Evolutionary conservation across 2,113 vertebrate genomes (phyloP), one percentile per base, ranked within the genome.

Genomic region (Nycticryphes semicollaris): DNA sequence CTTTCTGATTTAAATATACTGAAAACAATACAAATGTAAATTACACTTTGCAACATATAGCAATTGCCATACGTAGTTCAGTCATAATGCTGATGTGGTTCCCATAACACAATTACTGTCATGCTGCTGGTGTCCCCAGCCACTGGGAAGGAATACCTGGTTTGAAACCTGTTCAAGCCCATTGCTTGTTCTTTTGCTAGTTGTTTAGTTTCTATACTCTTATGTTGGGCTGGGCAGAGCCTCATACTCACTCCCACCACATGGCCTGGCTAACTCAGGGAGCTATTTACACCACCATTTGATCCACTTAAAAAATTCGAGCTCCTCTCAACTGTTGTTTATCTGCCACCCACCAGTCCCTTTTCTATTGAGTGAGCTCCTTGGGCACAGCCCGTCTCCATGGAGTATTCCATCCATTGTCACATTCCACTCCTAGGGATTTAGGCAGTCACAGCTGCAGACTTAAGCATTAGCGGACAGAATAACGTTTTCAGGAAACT

Each of bases 331-430:
- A 2, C 33, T 79, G 24, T 78, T 59, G 10, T 45, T 89, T 48
- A 66, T 19, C 37, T 63, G 13, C 24, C 31, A 31, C 45, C n/a
- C 56, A 37, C 14, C 2, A 3, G 27, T 50, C 8, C 7, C 8
- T 11, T 87, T 59, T 43, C 14, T 43, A 14, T 35, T 87, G 67
- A 75, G 45, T 31, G 75, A 73, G 31, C 37, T 68, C 48, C 33
- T 62, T 51, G 6, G 35, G 27, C 28, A 39, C 9, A 8, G 75
- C n/a, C n/a, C 10, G 1, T 69, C 56, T 66, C 21, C 18, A 27
- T 0, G 0, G n/a, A 33, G 24, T 14, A 6, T 66, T 78, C 17
- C 28, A 62, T 39, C 21, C 18, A 4, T 41, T 59, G 24, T 59
- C 17, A 43, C 4, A 4, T 54, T 70, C 21, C 12, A 13, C 12